Evolutionary conservation across 1,140 invertebrate species (phyloP), one percentile per base, ranked within the genome.

Genomic region (Cotesia typhae): DNA sequence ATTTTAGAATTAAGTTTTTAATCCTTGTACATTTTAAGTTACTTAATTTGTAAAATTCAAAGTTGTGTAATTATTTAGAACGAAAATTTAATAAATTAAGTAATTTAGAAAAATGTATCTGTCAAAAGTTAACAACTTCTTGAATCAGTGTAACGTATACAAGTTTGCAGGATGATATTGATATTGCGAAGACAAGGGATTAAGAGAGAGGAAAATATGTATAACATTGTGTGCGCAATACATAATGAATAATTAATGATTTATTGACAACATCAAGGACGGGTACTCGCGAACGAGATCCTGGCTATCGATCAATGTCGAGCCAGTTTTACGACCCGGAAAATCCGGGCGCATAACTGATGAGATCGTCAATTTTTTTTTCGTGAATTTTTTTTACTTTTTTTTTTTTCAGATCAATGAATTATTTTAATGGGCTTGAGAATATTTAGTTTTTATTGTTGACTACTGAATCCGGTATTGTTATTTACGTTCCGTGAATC

Each of bases 231-330:
- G 51, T 53, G 20, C 17, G 28, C 53, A 47, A 41, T 70, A 37
- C 20, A 64, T 71, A 67, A 74, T 74, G 73, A 74, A 74, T 74
- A 74, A 74, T 74, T 71, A 74, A 74, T 74, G 73, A 74, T 74
- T 71, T 74, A 74, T 74, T 67, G 69, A 71, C 67, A 74, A 71
- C 64, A 51, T 38, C 52, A 60, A 63, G 55, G 69, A 28, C 17
- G 28, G 17, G 36, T 57, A 51, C 36, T 72, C 38, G 67, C 52
- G 35, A 36, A 47, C 37, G 38, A 41, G 64, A 72, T 67, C 55
- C 37, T 12, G 10, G 17, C 53, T 9, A 72, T 72, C 70, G 35
- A 72, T 72, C 70, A 72, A 72, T 57, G 70, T 72, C 70, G 5
- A n/a, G 51, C 2, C 20, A 47, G 35, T 61, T 71, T 71, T 66